Conservation (phyloP, 92 coral and sea anemone genomes). For the Bergia puertoricense region DNA sequence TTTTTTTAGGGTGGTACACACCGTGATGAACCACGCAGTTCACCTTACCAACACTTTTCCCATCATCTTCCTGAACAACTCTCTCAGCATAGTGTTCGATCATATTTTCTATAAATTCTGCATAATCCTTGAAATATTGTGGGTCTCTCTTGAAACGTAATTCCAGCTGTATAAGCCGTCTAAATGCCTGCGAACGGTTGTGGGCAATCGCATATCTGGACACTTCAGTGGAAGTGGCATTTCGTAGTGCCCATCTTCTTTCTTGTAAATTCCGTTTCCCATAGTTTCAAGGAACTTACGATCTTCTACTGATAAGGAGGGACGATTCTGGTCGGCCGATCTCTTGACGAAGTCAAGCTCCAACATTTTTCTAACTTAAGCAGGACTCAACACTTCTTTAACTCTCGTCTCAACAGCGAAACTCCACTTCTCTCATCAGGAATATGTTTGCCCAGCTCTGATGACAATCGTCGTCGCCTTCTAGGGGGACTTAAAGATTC, state of each 20-base stretch:
- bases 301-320: constrained; percentile 48
- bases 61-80: too few species aligned
- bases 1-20: too few species aligned
- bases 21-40: too few species aligned
- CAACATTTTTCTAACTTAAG: constrained; percentile 49
- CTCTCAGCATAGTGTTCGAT: too few species aligned
- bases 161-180: too few species aligned
- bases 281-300: constrained; percentile 43
- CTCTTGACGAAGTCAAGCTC: constrained; percentile 59
- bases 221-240: constrained; percentile 56
- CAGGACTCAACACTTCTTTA: constrained; percentile 53
- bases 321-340: background rate
- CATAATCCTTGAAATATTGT: too few species aligned
- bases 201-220: background rate
- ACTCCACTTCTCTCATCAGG: background rate
- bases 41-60: too few species aligned
- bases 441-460: constrained; percentile 34
- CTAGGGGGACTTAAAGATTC: constrained; percentile 43
- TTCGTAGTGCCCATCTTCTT: constrained; percentile 57
- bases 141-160: too few species aligned
- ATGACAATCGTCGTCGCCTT: too few species aligned
- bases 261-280: constrained; percentile 50
- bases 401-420: constrained; percentile 39
- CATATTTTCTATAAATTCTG: too few species aligned
- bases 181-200: background rate